These are phyloP conservation scores for Meriones unguiculatus DNA, from an alignment of 2,113 vertebrate genomes.

Conservation along the genomic window DNA sequence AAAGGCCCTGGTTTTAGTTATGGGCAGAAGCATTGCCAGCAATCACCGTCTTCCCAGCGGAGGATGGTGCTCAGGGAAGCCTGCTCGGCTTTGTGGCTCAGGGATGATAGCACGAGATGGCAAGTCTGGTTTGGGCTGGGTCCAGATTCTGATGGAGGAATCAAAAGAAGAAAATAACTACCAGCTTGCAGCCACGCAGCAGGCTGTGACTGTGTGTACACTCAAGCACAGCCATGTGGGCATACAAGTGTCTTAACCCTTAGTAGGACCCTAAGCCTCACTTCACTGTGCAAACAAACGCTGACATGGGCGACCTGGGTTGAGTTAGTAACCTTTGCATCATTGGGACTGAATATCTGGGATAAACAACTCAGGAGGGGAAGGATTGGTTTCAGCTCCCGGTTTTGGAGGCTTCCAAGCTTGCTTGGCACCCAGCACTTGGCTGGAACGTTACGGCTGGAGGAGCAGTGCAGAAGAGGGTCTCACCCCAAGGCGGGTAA, in stretches of 20 bases:
- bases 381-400: background rate
- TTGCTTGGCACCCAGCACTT: background rate
- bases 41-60: background rate
- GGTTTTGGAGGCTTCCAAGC: background rate
- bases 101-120: background rate
- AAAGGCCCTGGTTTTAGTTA: background rate
- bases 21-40: background rate
- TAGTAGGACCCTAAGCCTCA: background rate
- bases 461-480: background rate
- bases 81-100: background rate
- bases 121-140: slow-evolving; percentile 25
- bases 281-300: background rate
- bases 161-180: background rate
- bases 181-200: background rate
- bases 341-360: too few relatives aligned
- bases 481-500: background rate
- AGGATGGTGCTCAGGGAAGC: background rate
- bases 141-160: slow-evolving; percentile 35
- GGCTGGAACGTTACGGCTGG: too few relatives aligned
- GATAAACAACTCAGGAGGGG: background rate
- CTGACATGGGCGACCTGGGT: background rate
- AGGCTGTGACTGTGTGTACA: background rate
- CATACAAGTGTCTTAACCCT: background rate
- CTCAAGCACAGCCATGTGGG: background rate
- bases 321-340: background rate